Evolutionary conservation across 2,888 invertebrate genomes (phyloP), one percentile per base, ranked within the genome.

Genomic region (Xanthorhoe spadicearia): DNA sequence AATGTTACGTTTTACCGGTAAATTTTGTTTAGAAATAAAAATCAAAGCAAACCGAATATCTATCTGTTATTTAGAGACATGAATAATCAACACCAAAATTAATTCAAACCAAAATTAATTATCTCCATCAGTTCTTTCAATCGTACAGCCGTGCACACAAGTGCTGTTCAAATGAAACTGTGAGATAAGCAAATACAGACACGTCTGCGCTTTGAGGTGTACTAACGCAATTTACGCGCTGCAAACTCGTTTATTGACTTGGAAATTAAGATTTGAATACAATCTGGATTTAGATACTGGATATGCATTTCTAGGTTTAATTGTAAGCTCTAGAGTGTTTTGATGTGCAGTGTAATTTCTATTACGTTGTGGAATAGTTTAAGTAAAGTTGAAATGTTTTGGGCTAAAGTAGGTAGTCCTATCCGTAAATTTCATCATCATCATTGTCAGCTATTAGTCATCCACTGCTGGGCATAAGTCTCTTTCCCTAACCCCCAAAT

Each of bases 161-260:
- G 70, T 69, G 66, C 59, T 61, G 66, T 61, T 66, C 66, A 72
- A 74, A 72, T 70, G 73, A 74, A 74, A 74, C 76, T 64, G 61
- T 56, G 63, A 68, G 72, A 73, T 77, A 70, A 65, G 71, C 75
- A 79, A 77, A 82, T 75, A 80, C 67, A 76, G 74, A 75, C 75
- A 62, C 73, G 86, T 86, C 86, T 86, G 78, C 74, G 79, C 86
- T 86, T 86, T 86, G 86, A 84, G 86, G 86, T 82, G 72, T 71
- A 73, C 76, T 84, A 81, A 86, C 77, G 76, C 74, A 83, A 84
- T 85, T 84, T 80, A 78, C 56, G 69, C 71, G 64, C 66, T 61
- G 68, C 71, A 70, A 58, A 61, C 69, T 61, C 56, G 62, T 70
- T 70, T 73, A 73, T 71, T 71, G 71, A 62, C 68, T 62, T 68